Evolutionary conservation across 1,140 invertebrate species (phyloP).

Genomic region (Caenorhabditis inopinata): DNA sequence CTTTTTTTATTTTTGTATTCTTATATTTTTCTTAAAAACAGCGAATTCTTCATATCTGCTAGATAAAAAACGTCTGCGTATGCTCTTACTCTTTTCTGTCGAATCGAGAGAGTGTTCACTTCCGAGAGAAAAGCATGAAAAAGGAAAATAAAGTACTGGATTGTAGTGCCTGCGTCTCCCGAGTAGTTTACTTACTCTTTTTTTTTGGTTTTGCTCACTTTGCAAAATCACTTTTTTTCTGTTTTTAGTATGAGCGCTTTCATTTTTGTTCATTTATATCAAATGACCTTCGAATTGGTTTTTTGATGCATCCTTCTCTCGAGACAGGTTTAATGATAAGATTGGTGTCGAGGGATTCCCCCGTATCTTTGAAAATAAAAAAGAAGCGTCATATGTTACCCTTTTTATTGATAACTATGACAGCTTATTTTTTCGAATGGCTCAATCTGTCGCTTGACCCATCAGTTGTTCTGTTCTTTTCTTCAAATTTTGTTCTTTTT

Average conservation of each 20-base stretch:
- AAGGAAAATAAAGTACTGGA: neutral
- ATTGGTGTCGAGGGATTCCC: neutral
- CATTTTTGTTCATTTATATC: neutral
- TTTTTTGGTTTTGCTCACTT: conserved; percentile 12
- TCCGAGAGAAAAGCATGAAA: conserved; percentile 10
- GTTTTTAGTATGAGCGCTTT: too few relatives aligned
- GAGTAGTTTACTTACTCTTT: neutral
- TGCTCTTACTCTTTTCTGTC: neutral
- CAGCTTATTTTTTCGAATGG: neutral
- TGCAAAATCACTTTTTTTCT: conserved; percentile 20
- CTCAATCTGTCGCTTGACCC: neutral
- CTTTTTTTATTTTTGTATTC: too few relatives aligned
- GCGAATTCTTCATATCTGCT: too few relatives aligned
- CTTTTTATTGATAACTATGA: neutral
- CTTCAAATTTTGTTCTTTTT: neutral
- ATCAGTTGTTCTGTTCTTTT: neutral
- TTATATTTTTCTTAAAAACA: too few relatives aligned
- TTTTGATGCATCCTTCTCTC: conserved; percentile 13
- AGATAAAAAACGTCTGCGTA: too few relatives aligned
- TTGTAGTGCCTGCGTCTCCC: conserved; percentile 1
- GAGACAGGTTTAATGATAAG: conserved; percentile 21
- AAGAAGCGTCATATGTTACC: neutral
- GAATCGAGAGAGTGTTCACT: neutral
- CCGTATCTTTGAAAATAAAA: neutral
- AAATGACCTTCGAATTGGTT: neutral